A percentile compares a stretch with the other conserved stretches of the same genome.
Conservation (phyloP, 2,888 invertebrate species). For the Lepidochitona cinerea region DNA sequence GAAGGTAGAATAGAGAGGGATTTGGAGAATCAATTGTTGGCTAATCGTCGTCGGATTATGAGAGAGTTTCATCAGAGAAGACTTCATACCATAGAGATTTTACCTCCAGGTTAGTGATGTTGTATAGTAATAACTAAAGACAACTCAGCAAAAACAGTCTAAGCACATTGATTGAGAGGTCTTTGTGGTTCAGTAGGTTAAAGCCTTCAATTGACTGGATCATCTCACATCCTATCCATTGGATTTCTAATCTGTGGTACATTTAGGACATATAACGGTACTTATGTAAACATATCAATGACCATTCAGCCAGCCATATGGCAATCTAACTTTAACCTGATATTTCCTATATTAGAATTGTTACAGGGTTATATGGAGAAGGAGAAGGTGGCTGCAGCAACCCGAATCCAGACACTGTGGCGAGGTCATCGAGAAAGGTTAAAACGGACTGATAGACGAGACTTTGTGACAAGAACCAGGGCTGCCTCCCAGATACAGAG, state of each 20-base stretch:
- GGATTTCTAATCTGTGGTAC: neutral
- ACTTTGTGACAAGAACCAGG: conserved; percentile 36
- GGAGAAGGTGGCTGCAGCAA: conserved; percentile 59
- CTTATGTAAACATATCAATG: neutral
- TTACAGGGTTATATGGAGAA: conserved; percentile 59
- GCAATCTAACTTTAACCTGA: too few relatives aligned
- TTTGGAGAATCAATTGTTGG: conserved; percentile 54
- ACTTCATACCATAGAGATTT: conserved; percentile 63
- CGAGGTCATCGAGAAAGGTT: conserved; percentile 55
- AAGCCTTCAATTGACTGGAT: neutral
- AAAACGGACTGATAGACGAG: conserved; percentile 40
- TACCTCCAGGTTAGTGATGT: conserved; percentile 61
- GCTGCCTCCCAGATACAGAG: conserved; percentile 66
- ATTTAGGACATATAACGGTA: neutral
- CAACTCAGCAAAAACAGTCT: neutral
- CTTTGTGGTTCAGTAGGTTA: too few relatives aligned
- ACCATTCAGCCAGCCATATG: neutral
- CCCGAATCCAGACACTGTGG: conserved; percentile 65
- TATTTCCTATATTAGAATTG: conserved; percentile 48
- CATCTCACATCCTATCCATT: neutral
- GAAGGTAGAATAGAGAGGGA: conserved; percentile 45
- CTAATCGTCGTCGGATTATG: conserved; percentile 59
- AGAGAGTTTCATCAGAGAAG: conserved; percentile 62
- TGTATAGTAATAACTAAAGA: neutral
- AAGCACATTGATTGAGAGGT: too few relatives aligned